These are phyloP conservation scores for Troilus luridus DNA, from an alignment of 2,888 invertebrate genomes.

Conservation along the genomic window DNA sequence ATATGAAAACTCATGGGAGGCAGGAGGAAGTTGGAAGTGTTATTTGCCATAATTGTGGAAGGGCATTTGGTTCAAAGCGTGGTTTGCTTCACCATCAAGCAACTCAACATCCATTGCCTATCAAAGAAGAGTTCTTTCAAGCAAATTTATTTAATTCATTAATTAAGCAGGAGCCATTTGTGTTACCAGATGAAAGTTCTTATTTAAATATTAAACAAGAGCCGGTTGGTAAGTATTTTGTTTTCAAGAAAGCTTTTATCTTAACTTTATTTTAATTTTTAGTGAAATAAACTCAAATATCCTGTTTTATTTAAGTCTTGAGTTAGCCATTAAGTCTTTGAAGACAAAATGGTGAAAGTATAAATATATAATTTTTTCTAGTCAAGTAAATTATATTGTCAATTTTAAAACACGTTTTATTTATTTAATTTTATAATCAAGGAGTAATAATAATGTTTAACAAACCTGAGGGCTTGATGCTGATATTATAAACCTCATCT, in stretches of 20 bases:
- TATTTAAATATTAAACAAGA: constrained; percentile 50
- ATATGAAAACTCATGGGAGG: constrained; percentile 63
- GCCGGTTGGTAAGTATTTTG: constrained; percentile 49
- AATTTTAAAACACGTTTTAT: too few relatives aligned
- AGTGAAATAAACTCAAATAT: too few relatives aligned
- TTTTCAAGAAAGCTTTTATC: neutral
- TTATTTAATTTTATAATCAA: too few relatives aligned
- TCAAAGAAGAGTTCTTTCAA: constrained; percentile 50
- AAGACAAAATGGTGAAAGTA: too few relatives aligned
- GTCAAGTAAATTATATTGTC: too few relatives aligned
- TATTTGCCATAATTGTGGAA: constrained; percentile 59
- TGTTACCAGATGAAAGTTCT: constrained; percentile 53
- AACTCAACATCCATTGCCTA: constrained; percentile 54
- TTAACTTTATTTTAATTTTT: neutral
- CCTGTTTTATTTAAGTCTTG: too few relatives aligned
- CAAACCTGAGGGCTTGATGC: too few relatives aligned
- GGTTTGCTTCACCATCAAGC: constrained; percentile 61
- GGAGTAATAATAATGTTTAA: too few relatives aligned
- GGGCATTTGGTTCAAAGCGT: constrained; percentile 59
- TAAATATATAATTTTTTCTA: too few relatives aligned
- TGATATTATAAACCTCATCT: too few relatives aligned
- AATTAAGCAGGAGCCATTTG: constrained; percentile 53
- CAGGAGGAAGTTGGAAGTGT: constrained; percentile 54
- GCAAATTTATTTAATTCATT: constrained; percentile 52
- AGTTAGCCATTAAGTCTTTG: too few relatives aligned